These are phyloP conservation scores for Lucinisca nassula DNA, from an alignment of 2,888 invertebrate species.

Conservation along the genomic window DNA sequence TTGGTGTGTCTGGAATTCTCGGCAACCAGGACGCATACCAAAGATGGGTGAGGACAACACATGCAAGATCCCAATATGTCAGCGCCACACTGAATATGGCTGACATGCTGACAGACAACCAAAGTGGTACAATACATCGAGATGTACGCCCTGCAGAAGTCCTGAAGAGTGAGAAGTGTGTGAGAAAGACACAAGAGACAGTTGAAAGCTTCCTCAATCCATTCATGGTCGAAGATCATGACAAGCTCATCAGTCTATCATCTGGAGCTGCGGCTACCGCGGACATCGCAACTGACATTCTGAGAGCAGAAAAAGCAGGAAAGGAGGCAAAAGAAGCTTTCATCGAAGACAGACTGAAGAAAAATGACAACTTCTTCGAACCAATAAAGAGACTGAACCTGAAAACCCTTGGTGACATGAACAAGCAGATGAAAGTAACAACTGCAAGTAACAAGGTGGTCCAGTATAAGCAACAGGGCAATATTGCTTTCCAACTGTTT, in stretches of 20 bases:
- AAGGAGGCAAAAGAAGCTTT: conserved; percentile 30
- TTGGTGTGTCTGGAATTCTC: conserved; percentile 56
- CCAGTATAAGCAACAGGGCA: conserved; percentile 54
- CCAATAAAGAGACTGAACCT: conserved; percentile 37
- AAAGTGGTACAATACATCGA: conserved; percentile 33
- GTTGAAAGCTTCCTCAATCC: conserved; percentile 60
- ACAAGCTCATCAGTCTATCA: conserved; percentile 45
- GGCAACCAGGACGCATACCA: conserved; percentile 61
- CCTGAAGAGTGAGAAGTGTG: conserved; percentile 42
- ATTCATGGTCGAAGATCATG: conserved; percentile 48
- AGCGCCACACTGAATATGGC: conserved; percentile 42
- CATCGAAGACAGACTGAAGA: conserved; percentile 36
- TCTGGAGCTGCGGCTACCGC: conserved; percentile 43
- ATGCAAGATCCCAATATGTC: conserved; percentile 44
- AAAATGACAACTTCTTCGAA: conserved; percentile 34
- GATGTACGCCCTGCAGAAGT: conserved; percentile 62
- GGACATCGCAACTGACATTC: conserved; percentile 16
- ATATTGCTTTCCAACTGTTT: conserved; percentile 38
- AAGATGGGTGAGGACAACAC: conserved; percentile 54
- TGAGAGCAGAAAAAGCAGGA: conserved; percentile 7
- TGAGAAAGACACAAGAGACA: conserved; percentile 41
- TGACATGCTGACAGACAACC: conserved; percentile 48
- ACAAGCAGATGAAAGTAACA: conserved; percentile 32
- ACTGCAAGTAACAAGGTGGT: conserved; percentile 34
- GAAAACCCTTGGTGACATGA: conserved; percentile 40